Conservation (phyloP, 1,140 invertebrate genomes). For the Saccostrea glomerata region DNA sequence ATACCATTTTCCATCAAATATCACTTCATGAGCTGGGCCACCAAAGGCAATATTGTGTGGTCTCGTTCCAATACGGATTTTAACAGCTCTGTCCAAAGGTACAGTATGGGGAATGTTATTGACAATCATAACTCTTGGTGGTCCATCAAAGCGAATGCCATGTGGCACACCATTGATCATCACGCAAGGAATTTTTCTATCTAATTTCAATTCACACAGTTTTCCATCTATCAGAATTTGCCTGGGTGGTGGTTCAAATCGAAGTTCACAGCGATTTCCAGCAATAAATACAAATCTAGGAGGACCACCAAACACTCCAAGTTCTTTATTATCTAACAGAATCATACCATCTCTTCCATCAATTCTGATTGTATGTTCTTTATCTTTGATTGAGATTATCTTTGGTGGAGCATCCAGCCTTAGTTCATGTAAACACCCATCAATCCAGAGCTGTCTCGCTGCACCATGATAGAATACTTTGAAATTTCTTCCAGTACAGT, state of each 20-base stretch:
- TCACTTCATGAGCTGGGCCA: conserved; percentile 90
- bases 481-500: conserved; percentile 59
- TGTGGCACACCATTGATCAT: conserved; percentile 83
- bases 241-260: conserved; percentile 76
- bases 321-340: conserved; percentile 73
- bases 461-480: conserved; percentile 75
- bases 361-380: conserved; percentile 69
- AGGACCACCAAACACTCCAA: conserved; percentile 72
- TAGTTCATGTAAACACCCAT: conserved; percentile 72
- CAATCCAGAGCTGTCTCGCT: conserved; percentile 74
- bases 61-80: conserved; percentile 85
- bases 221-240: conserved; percentile 90
- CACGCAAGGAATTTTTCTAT: conserved; percentile 90
- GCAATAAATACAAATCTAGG: conserved; percentile 71
- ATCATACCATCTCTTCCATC: conserved; percentile 75
- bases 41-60: conserved; percentile 92
- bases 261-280: conserved; percentile 67
- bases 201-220: conserved; percentile 90
- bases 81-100: conserved; percentile 90
- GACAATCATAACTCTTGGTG: conserved; percentile 93
- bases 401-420: conserved; percentile 76
- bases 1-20: conserved; percentile 85
- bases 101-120: conserved; percentile 87
- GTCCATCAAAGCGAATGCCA: conserved; percentile 92
- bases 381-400: conserved; percentile 67